Percentiles rank a stretch among this genome's conserved stretches.
These are phyloP conservation scores for Alosa alosa DNA, from an alignment of 2,113 vertebrate genomes.

Conservation along the genomic window DNA sequence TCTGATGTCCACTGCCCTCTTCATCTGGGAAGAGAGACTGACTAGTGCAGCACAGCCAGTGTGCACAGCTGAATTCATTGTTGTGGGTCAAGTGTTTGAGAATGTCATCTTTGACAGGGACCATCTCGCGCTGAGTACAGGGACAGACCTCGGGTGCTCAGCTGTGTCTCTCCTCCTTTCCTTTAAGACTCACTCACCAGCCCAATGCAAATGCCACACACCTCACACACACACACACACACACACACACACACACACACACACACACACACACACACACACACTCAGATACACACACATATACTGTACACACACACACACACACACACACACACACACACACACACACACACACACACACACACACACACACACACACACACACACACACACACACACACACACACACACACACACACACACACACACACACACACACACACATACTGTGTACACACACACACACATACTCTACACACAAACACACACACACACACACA, in stretches of 20 bases:
- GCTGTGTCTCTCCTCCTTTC: not conserved
- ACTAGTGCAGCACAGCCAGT: constrained; percentile 55
- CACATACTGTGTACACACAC: no score
- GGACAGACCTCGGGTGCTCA: constrained; percentile 56
- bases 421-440: constrained; percentile 22
- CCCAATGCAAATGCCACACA: no score
- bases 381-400: constrained; percentile 50
- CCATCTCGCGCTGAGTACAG: constrained; percentile 70
- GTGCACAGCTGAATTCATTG: constrained; percentile 54
- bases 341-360: not conserved
- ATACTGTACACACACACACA: not conserved
- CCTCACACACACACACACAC: not conserved
- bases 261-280: constrained; percentile 41
- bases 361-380: not conserved
- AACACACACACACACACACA: no score
- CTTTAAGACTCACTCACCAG: no score
- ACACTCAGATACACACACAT: not conserved
- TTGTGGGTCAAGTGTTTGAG: constrained; percentile 56
- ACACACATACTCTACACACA: no score
- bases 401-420: no score
- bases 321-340: not conserved
- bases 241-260: constrained; percentile 43
- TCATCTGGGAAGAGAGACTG: constrained; percentile 64
- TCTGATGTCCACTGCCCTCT: not conserved
- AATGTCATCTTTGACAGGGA: constrained; percentile 62